Percentiles rank a stretch among this genome's conserved stretches.
Evolutionary conservation across 2,888 invertebrate species (phyloP).

Genomic region (Dynastes grantii): DNA sequence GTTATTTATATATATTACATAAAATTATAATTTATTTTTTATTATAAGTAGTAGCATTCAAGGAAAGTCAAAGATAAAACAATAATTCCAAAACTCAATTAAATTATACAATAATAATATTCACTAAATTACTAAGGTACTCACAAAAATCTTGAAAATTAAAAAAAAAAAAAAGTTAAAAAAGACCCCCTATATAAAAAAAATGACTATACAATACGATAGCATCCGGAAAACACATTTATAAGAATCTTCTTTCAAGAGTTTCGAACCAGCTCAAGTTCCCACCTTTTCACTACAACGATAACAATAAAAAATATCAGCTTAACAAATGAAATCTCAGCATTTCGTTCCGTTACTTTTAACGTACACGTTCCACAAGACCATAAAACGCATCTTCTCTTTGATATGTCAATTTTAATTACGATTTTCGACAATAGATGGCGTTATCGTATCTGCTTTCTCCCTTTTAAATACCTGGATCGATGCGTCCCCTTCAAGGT

Average conservation of each 20-base stretch:
- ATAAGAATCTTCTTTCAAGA: no score
- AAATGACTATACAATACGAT: no score
- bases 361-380: not conserved
- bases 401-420: constrained; percentile 43
- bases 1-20: constrained; percentile 6
- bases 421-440: constrained; percentile 18
- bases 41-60: not conserved
- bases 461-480: not conserved
- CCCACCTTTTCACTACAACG: no score
- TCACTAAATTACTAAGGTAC: not conserved
- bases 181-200: no score
- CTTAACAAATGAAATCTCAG: not conserved
- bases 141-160: not conserved
- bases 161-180: no score
- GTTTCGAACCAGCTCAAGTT: not conserved
- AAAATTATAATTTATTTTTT: not conserved
- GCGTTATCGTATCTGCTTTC: not conserved
- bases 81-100: not conserved
- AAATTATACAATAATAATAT: not conserved
- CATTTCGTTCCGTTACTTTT: not conserved
- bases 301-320: not conserved
- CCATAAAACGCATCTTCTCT: not conserved
- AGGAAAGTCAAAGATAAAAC: not conserved
- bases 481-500: not conserved
- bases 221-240: no score